Base-by-base conservation (phyloP, 2,888 invertebrate species). In the Lasioglossum lativentre region DNA sequence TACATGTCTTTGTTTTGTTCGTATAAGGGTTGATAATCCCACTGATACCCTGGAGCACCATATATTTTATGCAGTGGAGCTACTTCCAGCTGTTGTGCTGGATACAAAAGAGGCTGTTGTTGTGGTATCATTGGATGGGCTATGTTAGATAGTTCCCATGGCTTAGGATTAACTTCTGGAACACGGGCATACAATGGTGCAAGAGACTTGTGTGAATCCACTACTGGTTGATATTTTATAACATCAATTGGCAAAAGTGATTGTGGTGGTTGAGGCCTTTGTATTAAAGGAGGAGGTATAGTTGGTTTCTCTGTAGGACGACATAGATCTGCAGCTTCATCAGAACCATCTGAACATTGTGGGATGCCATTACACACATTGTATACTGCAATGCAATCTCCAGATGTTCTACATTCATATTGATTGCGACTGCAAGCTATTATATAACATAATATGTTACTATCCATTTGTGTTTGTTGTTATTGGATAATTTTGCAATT, bases 341-440 rank as follows among this genome's bases (percentile, higher is more conserved):
- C 99, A 94, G 98, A 98, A 89, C 97, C 98, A 96, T 99, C 99
- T 2, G 97, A 96, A 95, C 98, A 98, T 95, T 99, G 98, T 42
- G 98, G 97, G 91, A 99, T 98, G 77, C 98, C 98, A 95, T 99
- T 98, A 93, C 99, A 99, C 14, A 98, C 98, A 95, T 99, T 99
- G 95, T 99, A 99, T 91, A 99, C 97, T 10, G 98, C 99, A 92
- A 99, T 98, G 95, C 99, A 99, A 95, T 99, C 98, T 72, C 97
- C 97, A 70, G 98, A 97, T 85, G 96, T 97, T 89, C 97, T 97
- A 93, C 99, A 99, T 95, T 97, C 97, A 95, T 98, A 99, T 95
- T 99, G 98, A 95, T 97, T 98, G 86, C 97, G 96, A 91, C 97
- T 97, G 95, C 98, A 99, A 85, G 96, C 92, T 92, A 80, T 68